A percentile compares a stretch with the other conserved stretches of the same genome.
Evolutionary conservation across 2,888 invertebrate species (phyloP).

Genomic region (Netelia virgata): DNA sequence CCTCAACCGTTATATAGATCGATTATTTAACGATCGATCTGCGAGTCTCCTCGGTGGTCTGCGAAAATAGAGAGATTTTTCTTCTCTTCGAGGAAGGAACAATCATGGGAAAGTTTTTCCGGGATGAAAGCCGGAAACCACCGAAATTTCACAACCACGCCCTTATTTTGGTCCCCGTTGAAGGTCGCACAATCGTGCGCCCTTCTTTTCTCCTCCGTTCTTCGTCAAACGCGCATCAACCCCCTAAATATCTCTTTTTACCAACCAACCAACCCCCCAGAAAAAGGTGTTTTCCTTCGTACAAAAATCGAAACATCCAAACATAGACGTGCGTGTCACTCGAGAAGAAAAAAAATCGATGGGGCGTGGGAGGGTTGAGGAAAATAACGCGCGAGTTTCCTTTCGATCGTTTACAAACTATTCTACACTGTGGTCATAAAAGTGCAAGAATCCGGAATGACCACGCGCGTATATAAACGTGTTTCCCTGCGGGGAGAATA

Average conservation of each 20-base stretch:
- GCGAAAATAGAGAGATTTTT: neutral
- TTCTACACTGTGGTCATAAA: conserved; percentile 9
- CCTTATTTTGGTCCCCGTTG: conserved; percentile 64
- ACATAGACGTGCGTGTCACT: conserved; percentile 27
- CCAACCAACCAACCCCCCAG: neutral
- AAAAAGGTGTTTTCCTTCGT: neutral
- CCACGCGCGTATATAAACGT: conserved; percentile 46
- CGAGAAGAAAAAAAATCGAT: neutral
- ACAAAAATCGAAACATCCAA: conserved; percentile 23
- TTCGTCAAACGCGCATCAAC: conserved; percentile 14
- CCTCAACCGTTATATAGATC: too few species aligned
- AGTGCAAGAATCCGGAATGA: conserved; percentile 23
- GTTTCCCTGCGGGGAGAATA: conserved; percentile 38
- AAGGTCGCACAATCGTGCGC: conserved; percentile 28
- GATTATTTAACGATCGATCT: conserved; percentile 53
- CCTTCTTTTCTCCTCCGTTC: neutral
- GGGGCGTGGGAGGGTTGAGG: neutral
- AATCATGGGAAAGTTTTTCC: conserved; percentile 54
- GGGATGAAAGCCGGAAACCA: conserved; percentile 63
- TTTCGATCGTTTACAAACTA: conserved; percentile 24
- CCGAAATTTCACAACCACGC: conserved; percentile 61
- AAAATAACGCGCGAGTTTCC: conserved; percentile 27
- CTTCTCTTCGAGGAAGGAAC: neutral
- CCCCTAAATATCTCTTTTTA: conserved; percentile 30
- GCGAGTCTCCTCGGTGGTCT: conserved; percentile 39